These are phyloP conservation scores for Phymorhynchus buccinoides DNA, from an alignment of 1,140 invertebrate species.

Conservation along the genomic window DNA sequence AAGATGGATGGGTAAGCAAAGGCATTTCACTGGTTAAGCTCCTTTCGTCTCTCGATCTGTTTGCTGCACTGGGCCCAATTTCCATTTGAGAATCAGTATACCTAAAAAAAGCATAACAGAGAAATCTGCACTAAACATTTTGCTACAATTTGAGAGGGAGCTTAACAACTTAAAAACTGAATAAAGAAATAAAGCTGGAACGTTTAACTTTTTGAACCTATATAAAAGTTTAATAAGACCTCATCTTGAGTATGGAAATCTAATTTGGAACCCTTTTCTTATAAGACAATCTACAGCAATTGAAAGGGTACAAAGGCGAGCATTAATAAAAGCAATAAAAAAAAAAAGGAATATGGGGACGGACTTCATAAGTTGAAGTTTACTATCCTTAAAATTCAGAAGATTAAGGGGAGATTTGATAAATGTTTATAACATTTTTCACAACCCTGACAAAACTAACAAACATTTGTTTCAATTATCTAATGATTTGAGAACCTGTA, in stretches of 20 bases:
- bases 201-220: too few relatives aligned
- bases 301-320: too few relatives aligned
- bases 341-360: neutral
- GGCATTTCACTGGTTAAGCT: conserved; percentile 17
- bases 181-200: neutral
- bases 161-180: neutral
- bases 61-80: neutral
- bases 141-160: neutral
- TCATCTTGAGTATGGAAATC: too few relatives aligned
- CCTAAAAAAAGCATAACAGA: neutral
- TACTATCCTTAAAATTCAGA: too few relatives aligned
- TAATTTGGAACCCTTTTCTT: too few relatives aligned
- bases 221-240: too few relatives aligned
- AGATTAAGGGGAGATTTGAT: too few relatives aligned
- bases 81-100: conserved; percentile 13
- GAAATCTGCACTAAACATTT: neutral
- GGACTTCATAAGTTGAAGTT: neutral
- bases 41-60: neutral
- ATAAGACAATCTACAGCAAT: too few relatives aligned
- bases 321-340: neutral
- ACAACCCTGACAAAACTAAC: too few relatives aligned
- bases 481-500: too few relatives aligned
- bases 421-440: too few relatives aligned
- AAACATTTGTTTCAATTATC: too few relatives aligned
- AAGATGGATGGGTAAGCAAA: neutral